Percentiles rank a stretch among this genome's conserved stretches.
Evolutionary conservation across 2,888 invertebrate genomes (phyloP).

Genomic region (Drosophila mettleri): DNA sequence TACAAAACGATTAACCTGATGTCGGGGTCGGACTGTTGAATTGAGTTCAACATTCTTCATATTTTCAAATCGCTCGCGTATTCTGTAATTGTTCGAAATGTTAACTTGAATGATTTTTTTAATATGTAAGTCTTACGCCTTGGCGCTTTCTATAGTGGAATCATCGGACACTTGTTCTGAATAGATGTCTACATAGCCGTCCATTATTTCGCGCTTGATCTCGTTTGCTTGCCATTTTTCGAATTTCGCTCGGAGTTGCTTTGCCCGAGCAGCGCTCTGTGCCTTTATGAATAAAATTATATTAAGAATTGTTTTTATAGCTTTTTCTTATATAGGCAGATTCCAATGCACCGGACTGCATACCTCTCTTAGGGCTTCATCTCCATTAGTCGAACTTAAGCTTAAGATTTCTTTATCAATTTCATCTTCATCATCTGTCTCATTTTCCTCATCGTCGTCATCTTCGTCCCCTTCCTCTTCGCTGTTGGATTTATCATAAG

Average conservation of each 20-base stretch:
- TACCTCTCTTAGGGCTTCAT: conserved; percentile 89
- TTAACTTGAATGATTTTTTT: background rate
- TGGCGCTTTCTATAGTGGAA: conserved; percentile 94
- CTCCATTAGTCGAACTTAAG: conserved; percentile 83
- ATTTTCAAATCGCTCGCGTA: conserved; percentile 95
- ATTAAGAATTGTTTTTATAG: background rate
- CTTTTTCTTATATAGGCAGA: background rate
- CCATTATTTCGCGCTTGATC: conserved; percentile 86
- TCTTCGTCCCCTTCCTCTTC: conserved; percentile 85
- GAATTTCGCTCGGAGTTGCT: conserved; percentile 93
- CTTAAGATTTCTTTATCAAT: conserved; percentile 14
- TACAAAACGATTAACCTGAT: conserved; percentile 96
- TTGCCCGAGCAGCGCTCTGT: conserved; percentile 92
- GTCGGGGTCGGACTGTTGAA: conserved; percentile 86
- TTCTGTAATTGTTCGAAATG: conserved; percentile 85
- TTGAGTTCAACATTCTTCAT: conserved; percentile 88
- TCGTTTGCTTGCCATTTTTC: conserved; percentile 93
- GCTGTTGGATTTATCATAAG: conserved; percentile 83
- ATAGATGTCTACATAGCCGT: conserved; percentile 84
- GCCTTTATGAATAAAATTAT: conserved; percentile 85
- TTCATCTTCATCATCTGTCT: conserved; percentile 74
- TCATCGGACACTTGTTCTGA: conserved; percentile 87
- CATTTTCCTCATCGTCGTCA: conserved; percentile 80
- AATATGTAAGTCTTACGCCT: conserved; percentile 86
- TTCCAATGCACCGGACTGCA: background rate